Conservation (phyloP, 2,797 vertebrate genomes). For the Brachymystax lenok region DNA sequence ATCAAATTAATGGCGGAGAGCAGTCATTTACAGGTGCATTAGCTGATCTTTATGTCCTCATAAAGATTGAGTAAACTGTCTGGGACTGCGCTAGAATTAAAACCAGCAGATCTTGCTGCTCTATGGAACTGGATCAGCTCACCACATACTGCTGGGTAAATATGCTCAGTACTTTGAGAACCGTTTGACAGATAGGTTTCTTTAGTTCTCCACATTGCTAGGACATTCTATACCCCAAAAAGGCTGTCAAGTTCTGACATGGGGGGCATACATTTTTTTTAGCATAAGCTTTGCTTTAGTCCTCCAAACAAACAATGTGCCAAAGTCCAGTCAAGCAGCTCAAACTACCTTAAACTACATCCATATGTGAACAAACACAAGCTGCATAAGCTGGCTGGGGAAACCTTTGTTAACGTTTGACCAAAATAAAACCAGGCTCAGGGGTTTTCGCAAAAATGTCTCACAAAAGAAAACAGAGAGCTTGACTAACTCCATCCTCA, state of each 20-base stretch:
- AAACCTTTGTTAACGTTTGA: not conserved
- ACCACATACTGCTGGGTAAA: slow-evolving; percentile 22
- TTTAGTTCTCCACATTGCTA: not conserved
- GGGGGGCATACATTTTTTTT: not conserved
- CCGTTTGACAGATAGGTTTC: slow-evolving; percentile 6
- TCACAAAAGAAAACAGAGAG: not conserved
- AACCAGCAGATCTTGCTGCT: slow-evolving; percentile 31
- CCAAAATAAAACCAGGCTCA: not conserved
- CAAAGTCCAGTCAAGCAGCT: slow-evolving; percentile 19
- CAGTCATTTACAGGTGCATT: slow-evolving; percentile 43
- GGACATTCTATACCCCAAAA: slow-evolving; percentile 1
- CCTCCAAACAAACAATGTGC: slow-evolving; percentile 11
- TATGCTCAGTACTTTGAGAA: not conserved
- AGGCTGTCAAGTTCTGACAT: not conserved
- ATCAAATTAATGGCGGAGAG: slow-evolving; percentile 25
- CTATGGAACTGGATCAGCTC: not conserved
- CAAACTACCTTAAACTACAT: not conserved
- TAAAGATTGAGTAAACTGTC: slow-evolving; percentile 47
- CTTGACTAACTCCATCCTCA: not conserved
- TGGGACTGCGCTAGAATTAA: slow-evolving; percentile 27
- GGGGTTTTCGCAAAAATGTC: slow-evolving; percentile 8
- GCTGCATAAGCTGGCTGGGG: no score
- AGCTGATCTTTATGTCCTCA: slow-evolving; percentile 39
- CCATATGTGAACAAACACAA: slow-evolving; percentile 9
- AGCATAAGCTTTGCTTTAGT: not conserved